Evolutionary conservation across 2,113 vertebrate genomes (phyloP), one percentile per base, ranked within the genome.

Genomic region (Ia io): DNA sequence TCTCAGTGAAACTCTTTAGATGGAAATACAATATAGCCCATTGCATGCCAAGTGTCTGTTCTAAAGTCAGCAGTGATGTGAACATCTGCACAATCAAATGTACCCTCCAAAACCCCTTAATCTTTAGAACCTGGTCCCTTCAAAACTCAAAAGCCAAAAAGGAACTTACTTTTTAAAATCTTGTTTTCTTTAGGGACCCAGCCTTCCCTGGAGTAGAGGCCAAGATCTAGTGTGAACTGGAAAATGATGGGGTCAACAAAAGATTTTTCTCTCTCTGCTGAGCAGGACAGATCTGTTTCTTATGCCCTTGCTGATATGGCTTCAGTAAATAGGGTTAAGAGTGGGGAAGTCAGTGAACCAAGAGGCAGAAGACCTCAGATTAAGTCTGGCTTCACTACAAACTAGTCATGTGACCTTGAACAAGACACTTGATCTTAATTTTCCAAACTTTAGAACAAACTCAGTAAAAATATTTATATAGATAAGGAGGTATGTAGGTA

Each of bases 361-460:
- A 49, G 35, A 67, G 73, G 28, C 67, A 49, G 2, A 69, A 23
- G 59, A 51, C 23, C 42, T 37, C 83, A 37, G 11, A 13, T 0
- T 13, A 71, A 32, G 22, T 77, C 69, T 17, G 61, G 28, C 79
- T 89, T 25, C 20, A 18, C 7, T 74, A 4, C 42, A 56, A 49
- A 59, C 74, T 25, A 76, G 53, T 14, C 2, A 9, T 63, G 12
- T 88, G 88, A 59, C 70, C 42, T 84, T 70, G 88, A 94, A 69
- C 42, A 37, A 63, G 84, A 82, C 3, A 37, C n/a, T 86, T 84
- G 37, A 65, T 32, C 56, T 65, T 51, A 76, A 84, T 67, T 80
- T 80, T 87, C 47, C 69, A 76, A 93, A 71, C 13, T 73, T 94
- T 32, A 76, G 51, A 88, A 23, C 42, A 73, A 95, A 85, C 49